Evolutionary conservation across 1,140 invertebrate species (phyloP), one percentile per base, ranked within the genome.

Genomic region (Geopemphigus sp.): DNA sequence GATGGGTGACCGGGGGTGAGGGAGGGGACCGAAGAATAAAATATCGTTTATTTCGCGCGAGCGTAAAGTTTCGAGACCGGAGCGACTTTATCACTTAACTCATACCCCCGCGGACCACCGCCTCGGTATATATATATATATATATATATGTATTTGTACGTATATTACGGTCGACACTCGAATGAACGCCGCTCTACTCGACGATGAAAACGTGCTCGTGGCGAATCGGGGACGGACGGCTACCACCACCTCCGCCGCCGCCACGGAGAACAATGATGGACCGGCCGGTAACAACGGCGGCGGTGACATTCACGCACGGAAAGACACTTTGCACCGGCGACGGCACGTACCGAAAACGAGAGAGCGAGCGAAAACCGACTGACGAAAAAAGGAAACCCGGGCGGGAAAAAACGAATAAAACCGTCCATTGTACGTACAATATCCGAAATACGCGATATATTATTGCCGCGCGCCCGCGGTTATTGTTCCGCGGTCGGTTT

Each of bases 291-390:
- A 19, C 15, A 17, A 5, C 15, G 47, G 47, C 45, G 32, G 22
- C 32, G 32, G 29, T 32, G 29, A 32, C 61, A 29, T 64, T 64
- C 61, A 22, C 32, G 29, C 61, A 15, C 39, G n/a, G 39, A 45
- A 11, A 45, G 5, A 68, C 45, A 50, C 66, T 68, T 68, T 24
- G 24, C 32, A 15, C 26, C 66, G 19, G 39, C 39, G 45, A n/a
- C 22, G 22, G 66, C 66, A 68, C 66, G 66, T 68, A 10, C 66
- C 39, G 66, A 50, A 68, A 50, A 47, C 45, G 17, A 63, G 26
- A 63, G 26, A 29, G 26, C 26, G 2, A 63, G 8, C 14, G 15
- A 29, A 14, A n/a, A n/a, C n/a, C n/a, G n/a, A n/a, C n/a, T n/a
- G n/a, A 61, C 8, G 29, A n/a, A 24, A 15, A 47, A 47, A 68